Percentiles rank a stretch among this genome's conserved stretches.
Evolutionary conservation across 2,113 vertebrate species (phyloP).

Genomic region (Microcebus jonahi): DNA sequence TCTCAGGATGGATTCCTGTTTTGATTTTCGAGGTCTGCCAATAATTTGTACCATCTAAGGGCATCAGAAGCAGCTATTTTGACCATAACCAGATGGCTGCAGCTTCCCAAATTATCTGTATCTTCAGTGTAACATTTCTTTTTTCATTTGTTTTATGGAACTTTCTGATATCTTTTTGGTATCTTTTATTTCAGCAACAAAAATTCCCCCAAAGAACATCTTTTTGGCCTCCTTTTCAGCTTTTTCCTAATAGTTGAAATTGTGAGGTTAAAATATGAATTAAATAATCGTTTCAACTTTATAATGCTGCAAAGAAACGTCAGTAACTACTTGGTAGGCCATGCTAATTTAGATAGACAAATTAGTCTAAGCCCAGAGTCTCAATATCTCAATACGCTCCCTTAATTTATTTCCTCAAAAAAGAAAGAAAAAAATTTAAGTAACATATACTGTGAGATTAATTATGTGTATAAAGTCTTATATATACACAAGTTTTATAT

Average conservation of each 20-base stretch:
- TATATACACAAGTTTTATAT: background rate
- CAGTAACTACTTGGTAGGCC: slow-evolving; percentile 1
- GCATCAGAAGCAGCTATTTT: slow-evolving; percentile 71
- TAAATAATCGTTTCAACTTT: slow-evolving; percentile 44
- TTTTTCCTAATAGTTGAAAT: slow-evolving; percentile 68
- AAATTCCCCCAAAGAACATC: slow-evolving; percentile 68
- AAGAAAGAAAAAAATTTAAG: background rate
- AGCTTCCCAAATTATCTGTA: slow-evolving; percentile 75
- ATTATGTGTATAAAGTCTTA: background rate
- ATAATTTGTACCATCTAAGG: slow-evolving; percentile 72
- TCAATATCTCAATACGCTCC: background rate
- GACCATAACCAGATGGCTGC: slow-evolving; percentile 83
- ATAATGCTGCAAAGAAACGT: slow-evolving; percentile 16
- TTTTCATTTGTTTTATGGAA: slow-evolving; percentile 62
- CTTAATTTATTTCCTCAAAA: background rate
- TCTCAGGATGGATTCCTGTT: slow-evolving; percentile 71
- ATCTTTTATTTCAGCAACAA: slow-evolving; percentile 69
- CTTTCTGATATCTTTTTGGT: slow-evolving; percentile 64
- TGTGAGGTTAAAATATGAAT: slow-evolving; percentile 65
- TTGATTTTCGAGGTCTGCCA: slow-evolving; percentile 78
- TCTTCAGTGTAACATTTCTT: slow-evolving; percentile 69
- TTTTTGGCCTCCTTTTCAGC: slow-evolving; percentile 53
- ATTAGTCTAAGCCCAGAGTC: background rate
- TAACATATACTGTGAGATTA: background rate
- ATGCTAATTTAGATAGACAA: slow-evolving; percentile 29